Percentiles rank a stretch among this genome's conserved stretches.
Evolutionary conservation across 2,113 vertebrate genomes (phyloP).

Genomic region (Tringa solitaria): DNA sequence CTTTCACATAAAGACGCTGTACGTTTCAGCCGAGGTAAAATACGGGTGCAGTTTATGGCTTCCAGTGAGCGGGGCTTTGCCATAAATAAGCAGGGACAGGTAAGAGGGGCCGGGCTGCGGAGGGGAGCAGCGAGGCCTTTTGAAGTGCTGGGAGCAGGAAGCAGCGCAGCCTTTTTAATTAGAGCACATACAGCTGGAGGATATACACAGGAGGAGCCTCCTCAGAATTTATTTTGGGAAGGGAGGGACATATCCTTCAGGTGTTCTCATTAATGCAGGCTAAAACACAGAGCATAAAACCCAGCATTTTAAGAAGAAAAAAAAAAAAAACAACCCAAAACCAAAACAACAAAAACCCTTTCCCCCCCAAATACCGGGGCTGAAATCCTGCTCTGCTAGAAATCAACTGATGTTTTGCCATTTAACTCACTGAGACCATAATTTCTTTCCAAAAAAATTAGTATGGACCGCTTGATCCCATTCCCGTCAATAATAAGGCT

Average conservation of each 20-base stretch:
- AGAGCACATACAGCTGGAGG: slow-evolving; percentile 74
- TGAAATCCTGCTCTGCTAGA: not conserved
- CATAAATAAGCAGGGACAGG: slow-evolving; percentile 72
- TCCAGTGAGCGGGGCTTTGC: slow-evolving; percentile 9
- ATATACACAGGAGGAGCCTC: slow-evolving; percentile 65
- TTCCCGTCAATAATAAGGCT: slow-evolving; percentile 27
- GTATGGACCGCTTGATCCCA: slow-evolving; percentile 6
- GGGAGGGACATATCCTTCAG: slow-evolving; percentile 69
- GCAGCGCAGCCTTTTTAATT: slow-evolving; percentile 79
- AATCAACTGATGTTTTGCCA: slow-evolving; percentile 55
- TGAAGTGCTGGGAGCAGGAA: slow-evolving; percentile 81
- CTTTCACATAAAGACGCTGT: not conserved
- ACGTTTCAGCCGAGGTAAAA: slow-evolving; percentile 17
- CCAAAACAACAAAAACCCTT: not conserved
- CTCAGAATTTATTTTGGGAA: slow-evolving; percentile 64
- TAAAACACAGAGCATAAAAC: slow-evolving; percentile 51
- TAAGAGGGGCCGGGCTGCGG: slow-evolving; percentile 65
- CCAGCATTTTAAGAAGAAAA: not conserved
- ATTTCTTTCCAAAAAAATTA: not conserved
- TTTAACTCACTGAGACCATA: not conserved
- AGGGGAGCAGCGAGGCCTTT: slow-evolving; percentile 70
- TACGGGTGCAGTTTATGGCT: slow-evolving; percentile 4
- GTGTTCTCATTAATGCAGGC: slow-evolving; percentile 67
- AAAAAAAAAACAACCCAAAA: not conserved
- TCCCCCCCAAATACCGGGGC: not conserved